A percentile compares a stretch with the other conserved stretches of the same genome.
These are phyloP conservation scores for Lethrus apterus DNA, from an alignment of 1,140 invertebrate species.

Conservation along the genomic window DNA sequence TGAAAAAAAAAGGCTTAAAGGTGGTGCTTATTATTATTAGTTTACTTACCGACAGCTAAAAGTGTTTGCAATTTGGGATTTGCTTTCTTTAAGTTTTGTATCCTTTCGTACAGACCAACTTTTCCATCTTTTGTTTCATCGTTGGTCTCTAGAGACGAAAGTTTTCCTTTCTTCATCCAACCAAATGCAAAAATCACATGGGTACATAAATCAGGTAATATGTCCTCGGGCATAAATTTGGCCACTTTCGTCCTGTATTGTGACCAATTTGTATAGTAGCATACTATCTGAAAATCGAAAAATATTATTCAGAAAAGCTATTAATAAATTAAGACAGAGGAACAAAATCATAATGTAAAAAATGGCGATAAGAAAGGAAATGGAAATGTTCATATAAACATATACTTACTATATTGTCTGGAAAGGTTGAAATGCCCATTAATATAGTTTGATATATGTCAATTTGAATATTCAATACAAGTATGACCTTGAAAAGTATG, in stretches of 20 bases:
- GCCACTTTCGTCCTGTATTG: slow-evolving; percentile 89
- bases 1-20: slow-evolving; percentile 10
- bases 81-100: slow-evolving; percentile 74
- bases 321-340: not conserved
- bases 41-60: slow-evolving; percentile 73
- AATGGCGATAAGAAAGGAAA: not conserved
- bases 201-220: slow-evolving; percentile 89
- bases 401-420: not conserved
- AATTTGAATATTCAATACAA: no score
- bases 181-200: slow-evolving; percentile 95
- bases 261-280: slow-evolving; percentile 97
- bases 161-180: slow-evolving; percentile 91
- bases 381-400: not conserved
- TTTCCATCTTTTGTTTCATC: slow-evolving; percentile 91
- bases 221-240: slow-evolving; percentile 92
- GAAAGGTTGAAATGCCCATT: not conserved
- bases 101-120: slow-evolving; percentile 78
- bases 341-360: not conserved
- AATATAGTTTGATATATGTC: not conserved
- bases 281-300: slow-evolving; percentile 62
- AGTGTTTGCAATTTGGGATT: slow-evolving; percentile 87
- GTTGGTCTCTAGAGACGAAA: slow-evolving; percentile 86
- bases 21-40: not conserved
- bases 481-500: no score
- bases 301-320: slow-evolving; percentile 3